phyloP scores from a whole-genome alignment of 2,113 vertebrate species.

The Taxidea taxus region DNA sequence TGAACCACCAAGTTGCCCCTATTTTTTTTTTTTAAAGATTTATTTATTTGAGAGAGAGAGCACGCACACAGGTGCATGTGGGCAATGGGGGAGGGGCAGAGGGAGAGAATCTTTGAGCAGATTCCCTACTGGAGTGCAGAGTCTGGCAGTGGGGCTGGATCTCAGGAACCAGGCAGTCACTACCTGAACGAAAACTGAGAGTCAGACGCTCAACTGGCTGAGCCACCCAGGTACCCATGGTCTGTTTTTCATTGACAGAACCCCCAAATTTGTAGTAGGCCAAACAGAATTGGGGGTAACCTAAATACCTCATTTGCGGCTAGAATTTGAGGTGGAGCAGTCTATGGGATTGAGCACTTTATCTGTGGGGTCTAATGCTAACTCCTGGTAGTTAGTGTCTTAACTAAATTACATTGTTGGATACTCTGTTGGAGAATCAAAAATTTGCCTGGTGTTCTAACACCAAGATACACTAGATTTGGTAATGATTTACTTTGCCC shows the following conservation, averaged over 20 bases:
- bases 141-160: not conserved
- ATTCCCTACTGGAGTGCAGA: not conserved
- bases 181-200: not conserved
- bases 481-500: not conserved
- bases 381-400: not conserved
- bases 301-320: no score
- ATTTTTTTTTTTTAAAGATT: not conserved
- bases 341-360: not conserved
- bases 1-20: not conserved
- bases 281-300: not conserved
- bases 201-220: not conserved
- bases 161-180: not conserved
- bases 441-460: not conserved
- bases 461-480: not conserved
- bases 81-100: not conserved
- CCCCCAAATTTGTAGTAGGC: not conserved
- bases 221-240: not conserved
- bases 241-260: not conserved
- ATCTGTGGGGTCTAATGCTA: not conserved
- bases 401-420: not conserved
- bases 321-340: not conserved
- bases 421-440: not conserved
- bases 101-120: not conserved
- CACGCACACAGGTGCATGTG: not conserved
- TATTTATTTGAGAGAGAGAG: not conserved